phyloP scores from a whole-genome alignment of 2,113 vertebrate genomes.

The Oxyruncus cristatus region DNA sequence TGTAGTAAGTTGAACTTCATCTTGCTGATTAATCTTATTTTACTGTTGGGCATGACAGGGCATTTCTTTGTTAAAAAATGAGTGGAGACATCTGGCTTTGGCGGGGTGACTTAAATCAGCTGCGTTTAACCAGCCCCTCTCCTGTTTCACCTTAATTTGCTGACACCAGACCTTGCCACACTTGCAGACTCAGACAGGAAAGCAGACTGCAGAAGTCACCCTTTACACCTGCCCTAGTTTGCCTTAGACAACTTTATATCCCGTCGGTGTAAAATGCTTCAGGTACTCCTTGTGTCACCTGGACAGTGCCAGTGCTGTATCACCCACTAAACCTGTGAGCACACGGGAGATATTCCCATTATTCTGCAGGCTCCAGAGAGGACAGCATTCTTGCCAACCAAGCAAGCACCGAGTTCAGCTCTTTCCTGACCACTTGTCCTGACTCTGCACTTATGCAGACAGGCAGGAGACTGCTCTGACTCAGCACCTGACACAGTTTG shows the following conservation, averaged over 20 bases:
- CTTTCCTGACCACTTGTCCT: not conserved
- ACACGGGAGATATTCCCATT: not conserved
- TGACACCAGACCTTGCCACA: not conserved
- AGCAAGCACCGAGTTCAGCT: not conserved
- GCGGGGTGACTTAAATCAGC: not conserved
- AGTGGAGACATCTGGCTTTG: conserved; percentile 27
- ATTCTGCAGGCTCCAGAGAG: not conserved
- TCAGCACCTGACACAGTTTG: not conserved
- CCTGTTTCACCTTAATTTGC: conserved; percentile 11
- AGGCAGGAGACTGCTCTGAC: not conserved
- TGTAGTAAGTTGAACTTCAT: conserved; percentile 46
- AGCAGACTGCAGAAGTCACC: not conserved
- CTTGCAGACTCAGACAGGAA: not conserved
- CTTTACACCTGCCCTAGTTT: not conserved
- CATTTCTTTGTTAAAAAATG: conserved; percentile 15
- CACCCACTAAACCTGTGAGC: not conserved
- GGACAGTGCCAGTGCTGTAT: not conserved
- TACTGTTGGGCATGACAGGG: conserved; percentile 10
- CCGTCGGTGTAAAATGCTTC: not conserved
- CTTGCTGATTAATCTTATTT: conserved; percentile 43
- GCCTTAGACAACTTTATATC: conserved; percentile 4
- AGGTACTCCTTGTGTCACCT: not conserved
- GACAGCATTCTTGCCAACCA: not conserved
- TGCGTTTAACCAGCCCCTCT: not conserved
- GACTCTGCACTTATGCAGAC: not conserved